These are phyloP conservation scores for Sphyrna mokarran DNA, from an alignment of 2,113 vertebrate species.

Conservation along the genomic window DNA sequence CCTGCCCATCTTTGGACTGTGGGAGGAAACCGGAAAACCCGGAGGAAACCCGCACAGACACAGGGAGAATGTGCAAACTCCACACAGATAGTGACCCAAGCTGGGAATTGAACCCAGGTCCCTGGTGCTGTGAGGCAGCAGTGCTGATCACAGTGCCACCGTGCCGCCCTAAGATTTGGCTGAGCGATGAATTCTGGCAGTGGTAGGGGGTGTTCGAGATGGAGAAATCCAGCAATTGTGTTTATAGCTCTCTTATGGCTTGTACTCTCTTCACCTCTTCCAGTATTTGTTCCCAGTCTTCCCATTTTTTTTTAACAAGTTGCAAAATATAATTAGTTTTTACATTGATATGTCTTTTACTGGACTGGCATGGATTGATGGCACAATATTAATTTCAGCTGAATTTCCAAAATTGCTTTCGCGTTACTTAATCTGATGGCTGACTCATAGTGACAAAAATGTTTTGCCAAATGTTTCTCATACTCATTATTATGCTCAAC, in stretches of 20 bases:
- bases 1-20: too few relatives aligned
- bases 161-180: too few relatives aligned
- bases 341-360: background rate
- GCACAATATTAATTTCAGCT: background rate
- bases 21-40: too few relatives aligned
- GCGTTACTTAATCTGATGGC: background rate
- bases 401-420: background rate
- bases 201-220: too few relatives aligned
- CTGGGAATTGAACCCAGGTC: too few relatives aligned
- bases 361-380: background rate
- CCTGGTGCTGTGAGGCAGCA: too few relatives aligned
- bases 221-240: background rate
- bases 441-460: background rate
- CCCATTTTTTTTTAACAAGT: background rate
- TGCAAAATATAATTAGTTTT: background rate
- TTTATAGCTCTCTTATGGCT: background rate
- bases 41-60: too few relatives aligned
- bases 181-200: too few relatives aligned
- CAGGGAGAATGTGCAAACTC: too few relatives aligned
- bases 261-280: background rate
- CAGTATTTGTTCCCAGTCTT: background rate
- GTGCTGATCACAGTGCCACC: too few relatives aligned
- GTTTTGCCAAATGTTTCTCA: background rate
- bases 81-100: too few relatives aligned
- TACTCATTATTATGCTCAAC: background rate